A percentile compares a stretch with the other conserved stretches of the same genome.
These are phyloP conservation scores for Perizoma affinitatum DNA, from an alignment of 2,888 invertebrate species.

Conservation along the genomic window DNA sequence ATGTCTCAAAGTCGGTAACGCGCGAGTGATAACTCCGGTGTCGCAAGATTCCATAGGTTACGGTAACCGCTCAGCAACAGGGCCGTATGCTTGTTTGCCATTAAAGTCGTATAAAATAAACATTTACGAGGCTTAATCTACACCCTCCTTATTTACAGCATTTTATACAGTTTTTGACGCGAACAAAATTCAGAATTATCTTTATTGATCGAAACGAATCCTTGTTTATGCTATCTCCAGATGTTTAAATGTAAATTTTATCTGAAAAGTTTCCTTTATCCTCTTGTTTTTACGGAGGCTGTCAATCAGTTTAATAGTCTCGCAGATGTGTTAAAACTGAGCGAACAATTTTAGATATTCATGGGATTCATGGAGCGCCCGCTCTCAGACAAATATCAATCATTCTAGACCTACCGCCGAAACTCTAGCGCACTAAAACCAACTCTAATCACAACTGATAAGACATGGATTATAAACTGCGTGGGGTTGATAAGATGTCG, in stretches of 20 bases:
- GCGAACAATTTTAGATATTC: constrained; percentile 60
- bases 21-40: too few species aligned
- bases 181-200: too few species aligned
- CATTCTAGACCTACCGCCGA: constrained; percentile 50
- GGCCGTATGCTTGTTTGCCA: too few species aligned
- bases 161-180: too few species aligned
- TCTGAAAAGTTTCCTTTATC: not conserved
- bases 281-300: constrained; percentile 28
- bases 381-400: constrained; percentile 60
- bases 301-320: constrained; percentile 48
- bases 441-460: constrained; percentile 6
- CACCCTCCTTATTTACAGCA: too few species aligned
- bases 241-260: constrained; percentile 3
- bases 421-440: not conserved
- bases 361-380: constrained; percentile 64
- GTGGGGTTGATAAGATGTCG: constrained; percentile 38
- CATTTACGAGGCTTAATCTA: too few species aligned
- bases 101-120: too few species aligned
- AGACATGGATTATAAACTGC: not conserved
- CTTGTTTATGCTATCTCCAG: not conserved
- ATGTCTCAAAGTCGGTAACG: too few species aligned
- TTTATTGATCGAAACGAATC: not conserved
- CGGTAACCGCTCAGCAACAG: too few species aligned
- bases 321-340: constrained; percentile 43
- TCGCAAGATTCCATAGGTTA: too few species aligned